Evolutionary conservation across 2,888 invertebrate genomes (phyloP).

Genomic region (Pimpla rufipes): DNA sequence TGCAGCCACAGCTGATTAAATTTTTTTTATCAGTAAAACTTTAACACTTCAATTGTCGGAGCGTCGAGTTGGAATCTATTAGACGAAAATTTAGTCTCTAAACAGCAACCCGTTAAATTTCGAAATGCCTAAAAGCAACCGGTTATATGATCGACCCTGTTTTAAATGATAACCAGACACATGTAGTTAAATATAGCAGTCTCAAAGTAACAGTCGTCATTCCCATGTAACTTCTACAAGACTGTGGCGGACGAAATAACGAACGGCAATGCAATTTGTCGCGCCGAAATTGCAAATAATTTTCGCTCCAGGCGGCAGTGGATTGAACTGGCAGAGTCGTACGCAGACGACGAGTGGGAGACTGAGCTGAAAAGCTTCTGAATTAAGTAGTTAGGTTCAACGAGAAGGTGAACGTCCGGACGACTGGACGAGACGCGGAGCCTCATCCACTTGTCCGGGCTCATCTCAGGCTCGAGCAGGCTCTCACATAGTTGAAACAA

Average conservation of each 20-base stretch:
- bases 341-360: conserved; percentile 37
- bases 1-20: no score
- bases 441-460: conserved; percentile 49
- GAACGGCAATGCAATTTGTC: neutral
- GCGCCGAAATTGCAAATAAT: neutral
- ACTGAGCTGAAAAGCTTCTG: conserved; percentile 56
- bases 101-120: no score
- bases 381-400: conserved; percentile 62
- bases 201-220: no score
- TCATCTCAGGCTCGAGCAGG: conserved; percentile 61
- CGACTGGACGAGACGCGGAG: conserved; percentile 54
- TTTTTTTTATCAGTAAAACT: no score
- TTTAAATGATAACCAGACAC: no score
- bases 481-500: conserved; percentile 59
- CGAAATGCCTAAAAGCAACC: no score
- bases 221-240: neutral
- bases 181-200: no score
- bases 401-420: conserved; percentile 62
- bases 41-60: no score
- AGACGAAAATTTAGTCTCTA: no score
- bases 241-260: neutral
- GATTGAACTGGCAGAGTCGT: neutral
- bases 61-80: no score
- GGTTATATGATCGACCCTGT: no score
- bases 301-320: neutral